A percentile compares a stretch with the other conserved stretches of the same genome.
Evolutionary conservation across 1,140 invertebrate genomes (phyloP).

Genomic region (Lamellibrachia luymesi): DNA sequence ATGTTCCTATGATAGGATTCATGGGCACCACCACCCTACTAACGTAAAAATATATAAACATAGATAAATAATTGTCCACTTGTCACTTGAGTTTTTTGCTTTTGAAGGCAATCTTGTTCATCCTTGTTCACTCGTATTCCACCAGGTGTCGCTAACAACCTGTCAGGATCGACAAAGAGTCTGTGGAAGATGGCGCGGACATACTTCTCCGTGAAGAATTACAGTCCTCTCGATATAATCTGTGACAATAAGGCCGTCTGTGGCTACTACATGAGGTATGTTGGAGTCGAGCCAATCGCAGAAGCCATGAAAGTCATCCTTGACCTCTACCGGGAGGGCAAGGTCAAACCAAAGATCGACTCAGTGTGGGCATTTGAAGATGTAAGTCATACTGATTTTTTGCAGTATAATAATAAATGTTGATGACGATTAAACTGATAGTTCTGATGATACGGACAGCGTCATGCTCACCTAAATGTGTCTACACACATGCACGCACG

Average conservation of each 20-base stretch:
- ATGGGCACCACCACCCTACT: too few relatives aligned
- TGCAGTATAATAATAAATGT: background rate
- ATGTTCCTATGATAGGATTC: too few relatives aligned
- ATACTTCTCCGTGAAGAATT: slow-evolving; percentile 15
- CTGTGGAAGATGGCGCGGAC: slow-evolving; percentile 13
- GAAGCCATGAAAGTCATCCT: slow-evolving; percentile 71
- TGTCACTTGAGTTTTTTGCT: too few relatives aligned
- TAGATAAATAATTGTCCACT: too few relatives aligned
- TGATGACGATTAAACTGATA: background rate
- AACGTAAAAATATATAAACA: too few relatives aligned
- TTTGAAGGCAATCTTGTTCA: too few relatives aligned
- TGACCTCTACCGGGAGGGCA: slow-evolving; percentile 71
- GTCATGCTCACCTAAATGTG: too few relatives aligned
- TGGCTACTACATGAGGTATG: slow-evolving; percentile 20
- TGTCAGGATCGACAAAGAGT: slow-evolving; percentile 12
- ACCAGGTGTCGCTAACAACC: slow-evolving; percentile 2
- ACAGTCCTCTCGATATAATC: slow-evolving; percentile 20
- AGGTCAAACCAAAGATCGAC: slow-evolving; percentile 79
- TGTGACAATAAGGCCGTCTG: slow-evolving; percentile 19
- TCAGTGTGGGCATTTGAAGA: slow-evolving; percentile 84
- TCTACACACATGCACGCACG: too few relatives aligned
- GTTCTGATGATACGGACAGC: background rate
- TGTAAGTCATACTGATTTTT: slow-evolving; percentile 59
- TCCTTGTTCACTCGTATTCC: background rate
- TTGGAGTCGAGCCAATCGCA: slow-evolving; percentile 66